These are phyloP conservation scores for Catostylus mosaicus DNA, from an alignment of 30 jellyfish, hydroid and myxozoan genomes.

Conservation along the genomic window DNA sequence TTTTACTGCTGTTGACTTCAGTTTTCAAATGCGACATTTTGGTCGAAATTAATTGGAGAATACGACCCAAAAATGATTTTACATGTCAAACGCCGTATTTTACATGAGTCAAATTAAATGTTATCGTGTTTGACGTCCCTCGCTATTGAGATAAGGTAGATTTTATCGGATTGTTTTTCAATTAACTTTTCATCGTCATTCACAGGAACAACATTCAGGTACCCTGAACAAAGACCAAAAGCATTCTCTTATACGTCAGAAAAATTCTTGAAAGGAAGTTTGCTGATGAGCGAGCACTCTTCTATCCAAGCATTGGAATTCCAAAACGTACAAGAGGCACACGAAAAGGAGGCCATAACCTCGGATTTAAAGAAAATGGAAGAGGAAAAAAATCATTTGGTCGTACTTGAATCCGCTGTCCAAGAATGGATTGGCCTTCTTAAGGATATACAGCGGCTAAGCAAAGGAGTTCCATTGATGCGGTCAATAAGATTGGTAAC, in stretches of 20 bases:
- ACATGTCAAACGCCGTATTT: too few species aligned
- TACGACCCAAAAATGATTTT: too few species aligned
- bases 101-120: too few species aligned
- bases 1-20: too few species aligned
- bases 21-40: too few species aligned
- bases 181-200: background rate
- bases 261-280: constrained; percentile 33
- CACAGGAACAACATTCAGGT: constrained; percentile 37
- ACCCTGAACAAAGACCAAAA: constrained; percentile 36
- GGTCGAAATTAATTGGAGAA: too few species aligned
- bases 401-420: constrained; percentile 42
- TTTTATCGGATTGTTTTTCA: background rate
- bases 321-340: constrained; percentile 11
- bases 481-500: constrained; percentile 59
- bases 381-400: constrained; percentile 56
- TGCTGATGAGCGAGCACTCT: constrained; percentile 21
- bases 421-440: constrained; percentile 43
- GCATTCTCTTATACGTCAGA: constrained; percentile 25
- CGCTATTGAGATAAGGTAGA: background rate
- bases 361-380: constrained; percentile 27
- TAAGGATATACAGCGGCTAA: constrained; percentile 46
- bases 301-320: constrained; percentile 58
- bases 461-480: constrained; percentile 70
- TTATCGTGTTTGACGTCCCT: background rate
- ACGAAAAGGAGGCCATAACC: constrained; percentile 33